These are phyloP conservation scores for Tenthredo livida DNA, from an alignment of 2,888 invertebrate species.

Conservation along the genomic window DNA sequence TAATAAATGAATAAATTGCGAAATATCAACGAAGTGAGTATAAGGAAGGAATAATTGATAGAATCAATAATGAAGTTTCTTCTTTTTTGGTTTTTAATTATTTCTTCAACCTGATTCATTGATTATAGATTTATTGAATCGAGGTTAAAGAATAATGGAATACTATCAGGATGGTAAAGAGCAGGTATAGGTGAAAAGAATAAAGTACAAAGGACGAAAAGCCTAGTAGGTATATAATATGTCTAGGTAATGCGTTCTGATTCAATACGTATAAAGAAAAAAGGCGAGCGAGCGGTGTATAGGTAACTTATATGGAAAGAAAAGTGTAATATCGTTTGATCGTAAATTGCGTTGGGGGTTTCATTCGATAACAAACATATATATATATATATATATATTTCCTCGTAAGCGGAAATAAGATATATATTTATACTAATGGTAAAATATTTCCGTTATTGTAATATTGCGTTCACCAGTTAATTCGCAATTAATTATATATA, in stretches of 20 bases:
- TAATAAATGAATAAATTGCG: background rate
- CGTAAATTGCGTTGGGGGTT: slow-evolving; percentile 2
- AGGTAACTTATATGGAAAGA: background rate
- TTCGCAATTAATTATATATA: no score
- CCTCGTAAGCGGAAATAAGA: background rate
- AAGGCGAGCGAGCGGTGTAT: background rate
- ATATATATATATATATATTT: background rate
- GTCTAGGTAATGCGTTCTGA: no score
- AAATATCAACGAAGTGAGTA: background rate
- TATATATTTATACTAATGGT: background rate
- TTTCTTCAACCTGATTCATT: background rate
- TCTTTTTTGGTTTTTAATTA: background rate
- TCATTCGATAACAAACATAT: background rate
- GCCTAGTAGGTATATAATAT: no score
- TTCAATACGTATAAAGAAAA: background rate
- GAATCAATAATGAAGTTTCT: background rate
- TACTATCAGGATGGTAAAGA: background rate
- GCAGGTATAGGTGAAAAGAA: background rate
- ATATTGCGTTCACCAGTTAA: no score
- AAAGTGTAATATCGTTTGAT: slow-evolving; percentile 33
- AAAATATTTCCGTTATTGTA: background rate
- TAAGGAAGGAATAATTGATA: background rate
- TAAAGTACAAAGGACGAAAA: background rate
- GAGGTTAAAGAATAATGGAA: background rate
- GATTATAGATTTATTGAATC: background rate